Conservation (phyloP, 2,888 invertebrate genomes). For the Saturnia pavonia region DNA sequence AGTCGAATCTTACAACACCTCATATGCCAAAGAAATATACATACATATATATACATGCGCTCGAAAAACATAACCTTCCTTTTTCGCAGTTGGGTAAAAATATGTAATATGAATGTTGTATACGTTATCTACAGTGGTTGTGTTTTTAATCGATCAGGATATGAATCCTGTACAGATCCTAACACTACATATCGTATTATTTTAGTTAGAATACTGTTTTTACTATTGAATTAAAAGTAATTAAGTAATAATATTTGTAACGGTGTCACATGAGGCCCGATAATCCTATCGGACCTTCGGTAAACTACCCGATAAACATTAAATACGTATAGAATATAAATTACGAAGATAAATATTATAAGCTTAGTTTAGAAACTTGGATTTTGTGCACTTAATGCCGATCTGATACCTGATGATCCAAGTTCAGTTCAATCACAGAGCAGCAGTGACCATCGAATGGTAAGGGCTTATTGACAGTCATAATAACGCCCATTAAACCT, state of each 20-base stretch:
- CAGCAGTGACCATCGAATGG: not conserved
- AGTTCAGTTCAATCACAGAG: not conserved
- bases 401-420: conserved; percentile 7
- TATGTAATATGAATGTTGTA: too few species aligned
- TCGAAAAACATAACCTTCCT: too few species aligned
- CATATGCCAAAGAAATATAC: too few species aligned
- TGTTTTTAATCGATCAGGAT: too few species aligned
- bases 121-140: too few species aligned
- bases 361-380: conserved; percentile 16
- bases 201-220: not conserved
- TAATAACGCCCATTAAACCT: not conserved
- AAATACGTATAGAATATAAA: conserved; percentile 23
- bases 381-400: conserved; percentile 14
- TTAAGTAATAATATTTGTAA: not conserved
- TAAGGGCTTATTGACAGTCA: not conserved
- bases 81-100: too few species aligned
- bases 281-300: conserved; percentile 25
- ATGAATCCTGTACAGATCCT: too few species aligned
- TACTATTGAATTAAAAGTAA: not conserved
- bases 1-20: too few species aligned
- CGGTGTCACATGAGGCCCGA: conserved; percentile 19
- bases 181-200: too few species aligned
- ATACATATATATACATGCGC: too few species aligned
- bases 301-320: conserved; percentile 29
- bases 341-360: conserved; percentile 23